Conservation (phyloP, 2,113 vertebrate genomes). For the Budorcas taxicolor region DNA sequence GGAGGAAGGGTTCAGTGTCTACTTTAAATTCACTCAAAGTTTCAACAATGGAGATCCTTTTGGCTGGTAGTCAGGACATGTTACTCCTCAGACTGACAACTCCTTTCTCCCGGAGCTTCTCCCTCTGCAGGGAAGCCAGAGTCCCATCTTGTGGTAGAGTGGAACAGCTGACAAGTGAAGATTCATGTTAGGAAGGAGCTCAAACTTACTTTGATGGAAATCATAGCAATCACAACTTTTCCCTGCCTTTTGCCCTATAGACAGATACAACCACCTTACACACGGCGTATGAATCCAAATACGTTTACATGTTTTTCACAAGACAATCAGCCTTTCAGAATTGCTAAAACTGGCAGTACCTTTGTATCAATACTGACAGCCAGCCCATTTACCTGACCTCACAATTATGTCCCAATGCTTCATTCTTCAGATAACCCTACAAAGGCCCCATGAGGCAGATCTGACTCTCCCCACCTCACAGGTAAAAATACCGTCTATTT, state of each 20-base stretch:
- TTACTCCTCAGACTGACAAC: not conserved
- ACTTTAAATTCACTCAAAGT: not conserved
- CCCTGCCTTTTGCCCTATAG: not conserved
- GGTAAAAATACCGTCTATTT: not conserved
- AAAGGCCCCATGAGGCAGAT: fast-evolving
- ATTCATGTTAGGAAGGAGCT: not conserved
- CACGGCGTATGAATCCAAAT: not conserved
- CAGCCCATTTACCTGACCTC: not conserved
- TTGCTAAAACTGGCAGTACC: too few species aligned
- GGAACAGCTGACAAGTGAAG: fast-evolving
- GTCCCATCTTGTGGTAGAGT: fast-evolving
- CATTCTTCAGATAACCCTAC: not conserved
- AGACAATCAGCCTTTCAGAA: not conserved
- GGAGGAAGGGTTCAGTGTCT: too few species aligned
- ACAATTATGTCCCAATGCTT: not conserved
- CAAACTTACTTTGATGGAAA: not conserved
- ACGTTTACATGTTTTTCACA: not conserved
- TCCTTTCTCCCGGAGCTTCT: not conserved
- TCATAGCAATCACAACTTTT: too few species aligned
- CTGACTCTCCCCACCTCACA: not conserved
- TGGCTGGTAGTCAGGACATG: not conserved
- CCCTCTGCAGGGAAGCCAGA: not conserved
- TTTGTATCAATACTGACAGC: not conserved
- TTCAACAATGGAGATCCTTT: not conserved
- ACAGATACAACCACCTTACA: not conserved